Evolutionary conservation across 2,888 invertebrate genomes (phyloP).

Genomic region (Sisyra terminalis): DNA sequence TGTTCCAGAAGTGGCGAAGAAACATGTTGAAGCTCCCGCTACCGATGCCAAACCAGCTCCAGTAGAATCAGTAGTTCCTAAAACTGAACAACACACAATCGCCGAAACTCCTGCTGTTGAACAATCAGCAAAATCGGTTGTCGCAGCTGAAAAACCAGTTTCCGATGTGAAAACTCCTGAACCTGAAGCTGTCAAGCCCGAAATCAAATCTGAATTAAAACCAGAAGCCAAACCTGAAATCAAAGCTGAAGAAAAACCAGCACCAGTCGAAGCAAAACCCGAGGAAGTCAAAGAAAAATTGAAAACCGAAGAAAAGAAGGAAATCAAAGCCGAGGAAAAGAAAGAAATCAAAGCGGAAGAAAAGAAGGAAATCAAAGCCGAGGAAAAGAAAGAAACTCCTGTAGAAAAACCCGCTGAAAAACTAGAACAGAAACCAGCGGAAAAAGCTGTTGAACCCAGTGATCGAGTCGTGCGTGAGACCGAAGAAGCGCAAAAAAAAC

Average conservation of each 20-base stretch:
- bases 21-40: background rate
- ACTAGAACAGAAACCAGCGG: constrained; percentile 3
- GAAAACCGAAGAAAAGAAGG: background rate
- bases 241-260: constrained; percentile 2
- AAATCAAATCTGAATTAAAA: no score
- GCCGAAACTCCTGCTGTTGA: constrained; percentile 16
- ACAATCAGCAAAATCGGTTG: background rate
- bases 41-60: background rate
- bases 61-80: constrained; percentile 7
- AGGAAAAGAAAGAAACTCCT: background rate
- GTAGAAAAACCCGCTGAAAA: constrained; percentile 3
- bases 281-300: background rate
- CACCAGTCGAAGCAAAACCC: constrained; percentile 10
- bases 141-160: constrained; percentile 11
- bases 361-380: background rate
- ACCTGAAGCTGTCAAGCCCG: constrained; percentile 6
- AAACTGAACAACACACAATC: constrained; percentile 3
- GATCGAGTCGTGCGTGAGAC: constrained; percentile 5
- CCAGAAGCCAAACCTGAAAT: background rate
- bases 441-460: background rate
- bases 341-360: constrained; percentile 1
- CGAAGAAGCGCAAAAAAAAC: background rate
- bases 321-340: background rate
- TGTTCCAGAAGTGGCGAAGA: background rate
- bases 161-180: constrained; percentile 7